Conservation (phyloP, 2,113 vertebrate genomes). For the Clupea harengus region DNA sequence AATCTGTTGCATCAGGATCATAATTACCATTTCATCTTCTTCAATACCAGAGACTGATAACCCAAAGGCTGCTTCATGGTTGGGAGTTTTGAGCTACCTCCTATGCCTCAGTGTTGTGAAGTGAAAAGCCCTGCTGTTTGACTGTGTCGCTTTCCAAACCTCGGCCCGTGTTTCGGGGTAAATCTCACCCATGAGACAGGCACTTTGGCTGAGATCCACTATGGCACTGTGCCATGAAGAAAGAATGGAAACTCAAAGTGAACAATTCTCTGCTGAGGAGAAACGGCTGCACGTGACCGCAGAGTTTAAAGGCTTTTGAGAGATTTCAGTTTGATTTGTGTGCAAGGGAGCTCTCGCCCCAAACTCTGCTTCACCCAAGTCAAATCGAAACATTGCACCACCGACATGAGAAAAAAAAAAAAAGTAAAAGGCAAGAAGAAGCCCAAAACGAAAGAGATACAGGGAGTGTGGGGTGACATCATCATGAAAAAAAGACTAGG, state of each 20-base stretch:
- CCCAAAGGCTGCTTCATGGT: background rate
- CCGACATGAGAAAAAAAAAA: background rate
- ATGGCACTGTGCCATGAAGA: background rate
- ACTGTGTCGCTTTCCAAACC: background rate
- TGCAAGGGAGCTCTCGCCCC: background rate
- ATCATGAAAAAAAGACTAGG: background rate
- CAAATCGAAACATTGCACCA: slow-evolving; percentile 5
- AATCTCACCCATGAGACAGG: slow-evolving; percentile 3
- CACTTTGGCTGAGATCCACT: background rate
- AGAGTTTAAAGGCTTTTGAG: background rate
- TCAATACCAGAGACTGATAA: background rate
- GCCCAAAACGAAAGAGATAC: background rate
- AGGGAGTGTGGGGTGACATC: background rate
- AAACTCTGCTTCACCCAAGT: background rate
- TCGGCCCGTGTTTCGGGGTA: background rate
- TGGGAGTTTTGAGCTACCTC: background rate
- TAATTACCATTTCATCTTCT: background rate
- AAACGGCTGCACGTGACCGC: background rate
- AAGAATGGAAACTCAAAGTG: background rate
- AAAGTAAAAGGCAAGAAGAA: background rate
- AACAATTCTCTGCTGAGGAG: background rate
- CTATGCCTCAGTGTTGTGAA: background rate
- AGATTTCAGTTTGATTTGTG: background rate
- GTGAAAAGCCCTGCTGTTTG: background rate
- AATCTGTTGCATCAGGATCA: background rate